phyloP scores from a whole-genome alignment of 2,888 invertebrate species.

The Dione juno region DNA sequence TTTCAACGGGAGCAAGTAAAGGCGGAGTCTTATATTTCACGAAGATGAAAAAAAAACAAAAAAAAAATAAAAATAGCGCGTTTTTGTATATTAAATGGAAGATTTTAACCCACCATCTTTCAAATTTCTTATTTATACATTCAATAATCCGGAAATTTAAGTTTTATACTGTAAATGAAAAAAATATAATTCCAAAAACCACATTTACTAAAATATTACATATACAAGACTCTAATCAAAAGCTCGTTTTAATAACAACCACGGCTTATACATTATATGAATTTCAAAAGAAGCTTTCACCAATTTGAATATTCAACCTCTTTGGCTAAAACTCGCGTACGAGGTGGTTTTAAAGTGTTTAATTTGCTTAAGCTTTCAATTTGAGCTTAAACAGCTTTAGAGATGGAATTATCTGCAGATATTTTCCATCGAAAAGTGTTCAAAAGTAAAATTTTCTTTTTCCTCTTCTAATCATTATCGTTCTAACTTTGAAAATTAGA shows the following conservation, averaged over 20 bases:
- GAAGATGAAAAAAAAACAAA: too few species aligned
- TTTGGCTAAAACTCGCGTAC: constrained; percentile 18
- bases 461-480: background rate
- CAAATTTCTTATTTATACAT: too few species aligned
- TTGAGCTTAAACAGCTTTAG: constrained; percentile 7
- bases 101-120: too few species aligned
- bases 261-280: background rate
- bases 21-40: too few species aligned
- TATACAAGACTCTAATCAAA: background rate
- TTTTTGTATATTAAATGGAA: too few species aligned
- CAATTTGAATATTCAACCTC: constrained; percentile 18
- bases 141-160: too few species aligned
- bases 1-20: too few species aligned
- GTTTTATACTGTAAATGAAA: too few species aligned
- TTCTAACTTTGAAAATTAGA: too few species aligned
- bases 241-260: background rate
- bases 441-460: background rate
- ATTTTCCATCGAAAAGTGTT: background rate
- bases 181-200: too few species aligned
- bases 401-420: background rate
- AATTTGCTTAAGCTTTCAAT: constrained; percentile 20
- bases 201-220: too few species aligned
- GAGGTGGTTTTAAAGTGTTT: constrained; percentile 16
- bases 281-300: background rate
- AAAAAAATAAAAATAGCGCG: too few species aligned